Base-by-base conservation (phyloP, 2,888 invertebrate species). In the Hemistola chrysoprasaria region DNA sequence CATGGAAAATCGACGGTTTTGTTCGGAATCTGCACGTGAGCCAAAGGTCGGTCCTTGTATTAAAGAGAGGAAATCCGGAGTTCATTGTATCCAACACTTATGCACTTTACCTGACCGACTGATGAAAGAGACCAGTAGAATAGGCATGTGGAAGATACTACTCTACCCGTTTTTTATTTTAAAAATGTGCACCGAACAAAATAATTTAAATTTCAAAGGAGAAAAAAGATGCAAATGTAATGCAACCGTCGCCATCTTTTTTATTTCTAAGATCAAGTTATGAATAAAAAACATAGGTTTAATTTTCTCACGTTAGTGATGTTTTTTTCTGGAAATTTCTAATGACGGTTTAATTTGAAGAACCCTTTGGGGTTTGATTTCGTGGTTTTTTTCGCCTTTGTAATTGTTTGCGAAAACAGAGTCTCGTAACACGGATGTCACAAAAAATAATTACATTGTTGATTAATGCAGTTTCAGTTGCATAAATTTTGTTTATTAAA, bases 301-400 rank as follows among this genome's bases (percentile, higher is more conserved):
- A 86, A 88, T 88, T 82, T 86, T 88, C 88, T 85, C 87, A 87
- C 87, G 86, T 88, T 85, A 85, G 73, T 74, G 55, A 45, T 4
- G 35, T 40, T 53, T 66, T 71, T 72, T 80, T 81, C 75, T 68
- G 62, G 63, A 82, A 78, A 74, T 77, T 78, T 85, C 71, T 86
- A 88, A 88, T 80, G 85, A 82, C 67, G 78, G 70, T 88, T 88
- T 87, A 88, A 88, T 88, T 88, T 88, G 87, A 80, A 87, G 86
- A 79, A 74, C 81, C 71, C 87, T 88, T 81, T 85, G 86, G 87
- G 87, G 88, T 87, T 88, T 88, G 85, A 82, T 83, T 84, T 72
- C 64, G 52, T 51, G 63, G 70, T 79, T 85, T 84, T 77, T 68
- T 56, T 47, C 36, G 22, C 32, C 57, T 53, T 59, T 55, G 33